These are phyloP conservation scores for Grantiella picta DNA, from an alignment of 2,113 vertebrate species.

Conservation along the genomic window DNA sequence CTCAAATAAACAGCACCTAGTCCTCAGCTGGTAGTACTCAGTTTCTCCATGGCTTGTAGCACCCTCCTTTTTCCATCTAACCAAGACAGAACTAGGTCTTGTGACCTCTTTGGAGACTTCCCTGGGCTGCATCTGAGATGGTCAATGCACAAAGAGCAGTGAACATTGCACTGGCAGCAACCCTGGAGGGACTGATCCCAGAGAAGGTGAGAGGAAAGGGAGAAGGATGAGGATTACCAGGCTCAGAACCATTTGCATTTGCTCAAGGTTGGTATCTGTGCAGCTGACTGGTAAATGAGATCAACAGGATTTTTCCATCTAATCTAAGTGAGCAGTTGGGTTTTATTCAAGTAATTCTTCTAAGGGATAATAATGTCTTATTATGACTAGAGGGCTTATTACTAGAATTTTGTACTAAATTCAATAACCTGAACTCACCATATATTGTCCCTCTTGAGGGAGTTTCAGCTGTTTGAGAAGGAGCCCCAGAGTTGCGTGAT, in stretches of 20 bases:
- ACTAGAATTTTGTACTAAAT: not conserved
- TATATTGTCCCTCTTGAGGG: not conserved
- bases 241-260: not conserved
- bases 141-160: not conserved
- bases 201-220: not conserved
- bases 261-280: not conserved
- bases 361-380: constrained; percentile 26
- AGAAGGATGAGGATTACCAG: not conserved
- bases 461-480: constrained; percentile 11
- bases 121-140: not conserved
- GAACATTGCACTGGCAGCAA: not conserved
- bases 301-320: not conserved
- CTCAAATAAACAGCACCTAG: not conserved
- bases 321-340: not conserved
- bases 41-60: not conserved
- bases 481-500: constrained; percentile 24
- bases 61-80: not conserved
- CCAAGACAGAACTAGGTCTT: not conserved
- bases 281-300: not conserved
- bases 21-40: not conserved
- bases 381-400: constrained; percentile 17
- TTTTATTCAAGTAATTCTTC: constrained; percentile 42
- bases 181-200: not conserved
- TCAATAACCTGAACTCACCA: not conserved
- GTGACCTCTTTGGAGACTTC: not conserved